phyloP scores from a whole-genome alignment of 2,113 vertebrate genomes.

The Gallinago jamesoni region DNA sequence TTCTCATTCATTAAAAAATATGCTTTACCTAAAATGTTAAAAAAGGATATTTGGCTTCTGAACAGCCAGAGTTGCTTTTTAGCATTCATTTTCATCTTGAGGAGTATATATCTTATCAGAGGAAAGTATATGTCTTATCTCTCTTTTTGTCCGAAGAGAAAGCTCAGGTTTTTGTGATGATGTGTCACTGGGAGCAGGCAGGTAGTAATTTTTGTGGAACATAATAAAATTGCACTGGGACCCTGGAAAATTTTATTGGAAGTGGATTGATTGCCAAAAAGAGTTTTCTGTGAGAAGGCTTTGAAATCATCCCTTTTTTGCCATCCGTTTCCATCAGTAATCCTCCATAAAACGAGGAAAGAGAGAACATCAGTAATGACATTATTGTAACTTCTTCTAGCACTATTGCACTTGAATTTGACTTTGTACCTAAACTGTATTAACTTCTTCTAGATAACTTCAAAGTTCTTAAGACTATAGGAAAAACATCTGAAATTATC shows the following conservation, averaged over 20 bases:
- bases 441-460: neutral
- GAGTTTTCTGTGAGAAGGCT: neutral
- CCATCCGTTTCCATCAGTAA: rapidly evolving
- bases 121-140: neutral
- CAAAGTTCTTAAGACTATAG: neutral
- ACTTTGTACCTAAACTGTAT: neutral
- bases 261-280: neutral
- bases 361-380: neutral
- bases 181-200: rapidly evolving
- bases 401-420: neutral
- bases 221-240: neutral
- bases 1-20: rapidly evolving
- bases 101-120: neutral
- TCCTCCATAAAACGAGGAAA: neutral
- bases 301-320: neutral
- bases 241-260: neutral
- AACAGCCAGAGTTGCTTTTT: neutral
- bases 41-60: neutral
- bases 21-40: neutral
- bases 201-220: neutral
- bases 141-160: neutral
- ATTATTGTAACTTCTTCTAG: neutral
- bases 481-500: neutral
- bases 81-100: neutral
- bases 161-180: neutral